These are phyloP conservation scores for Anguilla obscura DNA, from an alignment of 2,797 vertebrate genomes.

Conservation along the genomic window DNA sequence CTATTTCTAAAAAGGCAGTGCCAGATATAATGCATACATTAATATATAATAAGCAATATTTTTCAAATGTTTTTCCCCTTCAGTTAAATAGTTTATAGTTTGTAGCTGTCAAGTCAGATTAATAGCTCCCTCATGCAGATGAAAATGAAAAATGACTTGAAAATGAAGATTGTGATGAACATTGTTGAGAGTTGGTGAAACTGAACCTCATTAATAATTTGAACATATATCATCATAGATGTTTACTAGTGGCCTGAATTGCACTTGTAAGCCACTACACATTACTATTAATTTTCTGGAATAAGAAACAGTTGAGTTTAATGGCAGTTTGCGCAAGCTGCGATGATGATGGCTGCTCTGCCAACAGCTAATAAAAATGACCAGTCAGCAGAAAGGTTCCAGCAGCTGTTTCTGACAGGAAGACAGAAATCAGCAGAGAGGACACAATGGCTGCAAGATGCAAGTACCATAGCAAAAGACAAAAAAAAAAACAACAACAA, in stretches of 20 bases:
- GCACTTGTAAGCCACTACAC: not conserved
- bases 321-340: not conserved
- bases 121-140: not conserved
- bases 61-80: not conserved
- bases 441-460: not conserved
- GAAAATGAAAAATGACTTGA: no score
- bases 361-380: constrained; percentile 7
- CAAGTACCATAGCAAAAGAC: not conserved
- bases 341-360: not conserved
- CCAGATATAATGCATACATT: not conserved
- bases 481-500: no score
- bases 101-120: not conserved
- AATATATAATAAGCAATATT: not conserved
- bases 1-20: not conserved
- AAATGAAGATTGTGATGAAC: not conserved
- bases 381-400: constrained; percentile 6
- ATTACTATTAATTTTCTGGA: not conserved
- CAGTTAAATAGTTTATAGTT: not conserved
- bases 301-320: not conserved
- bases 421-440: not conserved
- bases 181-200: not conserved
- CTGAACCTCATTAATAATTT: not conserved
- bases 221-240: not conserved
- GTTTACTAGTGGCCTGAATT: not conserved
- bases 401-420: constrained; percentile 11